Evolutionary conservation across 2,888 invertebrate genomes (phyloP).

Genomic region (Quadroppia sp.): DNA sequence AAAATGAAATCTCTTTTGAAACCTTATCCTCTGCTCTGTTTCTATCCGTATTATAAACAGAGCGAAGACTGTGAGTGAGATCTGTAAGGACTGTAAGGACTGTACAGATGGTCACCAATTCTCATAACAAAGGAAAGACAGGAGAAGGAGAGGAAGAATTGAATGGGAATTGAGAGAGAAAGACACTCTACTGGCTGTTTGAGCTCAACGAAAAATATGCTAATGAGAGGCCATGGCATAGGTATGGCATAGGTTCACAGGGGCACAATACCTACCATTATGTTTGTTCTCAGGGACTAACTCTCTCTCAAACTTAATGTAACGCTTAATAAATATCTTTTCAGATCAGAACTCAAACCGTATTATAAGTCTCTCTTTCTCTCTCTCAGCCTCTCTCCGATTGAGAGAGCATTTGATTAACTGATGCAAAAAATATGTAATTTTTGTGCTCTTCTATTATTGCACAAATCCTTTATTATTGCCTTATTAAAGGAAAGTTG

Average conservation of each 20-base stretch:
- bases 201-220: constrained; percentile 15
- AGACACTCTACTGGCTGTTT: constrained; percentile 8
- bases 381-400: too few species aligned
- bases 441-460: constrained; percentile 30
- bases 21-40: constrained; percentile 22
- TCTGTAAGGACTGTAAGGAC: too few species aligned
- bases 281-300: not conserved
- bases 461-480: not conserved
- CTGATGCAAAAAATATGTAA: constrained; percentile 32
- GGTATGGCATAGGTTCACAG: not conserved
- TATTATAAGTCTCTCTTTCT: not conserved
- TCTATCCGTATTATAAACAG: constrained; percentile 31
- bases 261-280: too few species aligned
- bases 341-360: not conserved
- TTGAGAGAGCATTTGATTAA: constrained; percentile 28
- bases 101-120: constrained; percentile 33
- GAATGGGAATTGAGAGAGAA: constrained; percentile 21
- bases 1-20: constrained; percentile 8
- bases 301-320: constrained; percentile 32
- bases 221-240: constrained; percentile 22
- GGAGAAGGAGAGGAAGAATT: constrained; percentile 22
- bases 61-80: too few species aligned
- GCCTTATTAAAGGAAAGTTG: not conserved
- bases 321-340: constrained; percentile 6
- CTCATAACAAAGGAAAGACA: constrained; percentile 29